A percentile compares a stretch with the other conserved stretches of the same genome.
phyloP scores from a whole-genome alignment of 2,888 invertebrate genomes.

The Lasiommata megera region DNA sequence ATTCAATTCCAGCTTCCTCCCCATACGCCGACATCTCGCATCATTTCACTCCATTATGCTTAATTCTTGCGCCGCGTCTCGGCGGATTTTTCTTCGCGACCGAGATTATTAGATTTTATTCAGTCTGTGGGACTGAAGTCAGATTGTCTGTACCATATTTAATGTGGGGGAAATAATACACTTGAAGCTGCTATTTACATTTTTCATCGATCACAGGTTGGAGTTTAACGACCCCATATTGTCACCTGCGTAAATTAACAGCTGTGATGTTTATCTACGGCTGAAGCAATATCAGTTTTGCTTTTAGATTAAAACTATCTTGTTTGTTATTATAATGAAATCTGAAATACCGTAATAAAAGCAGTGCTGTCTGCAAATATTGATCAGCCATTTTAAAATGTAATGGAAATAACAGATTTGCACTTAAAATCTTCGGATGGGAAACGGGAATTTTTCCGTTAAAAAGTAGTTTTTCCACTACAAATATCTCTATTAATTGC shows the following conservation, averaged over 20 bases:
- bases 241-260: neutral
- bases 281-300: too few relatives aligned
- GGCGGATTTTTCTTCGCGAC: conserved; percentile 56
- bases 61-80: conserved; percentile 65
- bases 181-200: neutral
- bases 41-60: conserved; percentile 64
- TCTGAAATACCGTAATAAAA: too few relatives aligned
- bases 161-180: conserved; percentile 15
- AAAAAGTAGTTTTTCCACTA: too few relatives aligned
- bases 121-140: conserved; percentile 55
- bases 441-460: too few relatives aligned
- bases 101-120: conserved; percentile 64
- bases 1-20: conserved; percentile 16
- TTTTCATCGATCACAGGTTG: neutral
- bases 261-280: too few relatives aligned
- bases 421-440: too few relatives aligned
- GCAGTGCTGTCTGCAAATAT: too few relatives aligned
- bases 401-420: too few relatives aligned
- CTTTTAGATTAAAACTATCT: too few relatives aligned
- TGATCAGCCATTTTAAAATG: too few relatives aligned
- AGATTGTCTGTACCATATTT: conserved; percentile 38
- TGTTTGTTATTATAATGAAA: too few relatives aligned
- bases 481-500: too few relatives aligned
- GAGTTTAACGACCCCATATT: neutral
- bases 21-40: conserved; percentile 38